These are phyloP conservation scores for Characodon lateralis DNA, from an alignment of 2,797 vertebrate genomes.

Conservation along the genomic window DNA sequence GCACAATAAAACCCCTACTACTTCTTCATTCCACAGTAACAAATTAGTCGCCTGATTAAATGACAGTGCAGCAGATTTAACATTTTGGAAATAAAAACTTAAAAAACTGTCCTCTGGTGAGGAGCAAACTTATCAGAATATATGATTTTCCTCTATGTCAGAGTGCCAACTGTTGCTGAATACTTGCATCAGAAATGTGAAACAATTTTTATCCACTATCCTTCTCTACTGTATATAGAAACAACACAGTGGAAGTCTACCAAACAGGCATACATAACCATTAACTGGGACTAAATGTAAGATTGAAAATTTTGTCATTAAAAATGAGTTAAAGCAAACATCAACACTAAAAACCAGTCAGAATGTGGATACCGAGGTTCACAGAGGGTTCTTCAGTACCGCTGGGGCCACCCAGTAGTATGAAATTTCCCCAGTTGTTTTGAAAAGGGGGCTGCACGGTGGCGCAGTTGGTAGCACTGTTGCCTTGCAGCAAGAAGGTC, in stretches of 20 bases:
- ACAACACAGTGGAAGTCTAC: neutral
- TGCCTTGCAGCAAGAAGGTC: no score
- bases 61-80: constrained; percentile 40
- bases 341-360: neutral
- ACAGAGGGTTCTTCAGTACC: no score
- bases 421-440: neutral
- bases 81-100: constrained; percentile 41
- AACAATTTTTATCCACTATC: neutral
- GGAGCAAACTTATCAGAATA: constrained; percentile 17
- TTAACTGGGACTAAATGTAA: neutral
- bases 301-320: neutral
- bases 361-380: neutral
- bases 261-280: neutral
- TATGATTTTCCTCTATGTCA: neutral
- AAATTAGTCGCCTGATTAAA: constrained; percentile 60
- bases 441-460: no score
- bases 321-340: neutral
- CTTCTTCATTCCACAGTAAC: constrained; percentile 25
- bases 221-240: neutral
- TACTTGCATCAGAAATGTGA: neutral
- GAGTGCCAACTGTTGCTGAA: neutral
- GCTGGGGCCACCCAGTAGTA: neutral
- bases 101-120: constrained; percentile 17
- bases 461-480: no score
- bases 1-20: constrained; percentile 25